phyloP scores from a whole-genome alignment of 2,888 invertebrate genomes.

The Mesoligia furuncula region DNA sequence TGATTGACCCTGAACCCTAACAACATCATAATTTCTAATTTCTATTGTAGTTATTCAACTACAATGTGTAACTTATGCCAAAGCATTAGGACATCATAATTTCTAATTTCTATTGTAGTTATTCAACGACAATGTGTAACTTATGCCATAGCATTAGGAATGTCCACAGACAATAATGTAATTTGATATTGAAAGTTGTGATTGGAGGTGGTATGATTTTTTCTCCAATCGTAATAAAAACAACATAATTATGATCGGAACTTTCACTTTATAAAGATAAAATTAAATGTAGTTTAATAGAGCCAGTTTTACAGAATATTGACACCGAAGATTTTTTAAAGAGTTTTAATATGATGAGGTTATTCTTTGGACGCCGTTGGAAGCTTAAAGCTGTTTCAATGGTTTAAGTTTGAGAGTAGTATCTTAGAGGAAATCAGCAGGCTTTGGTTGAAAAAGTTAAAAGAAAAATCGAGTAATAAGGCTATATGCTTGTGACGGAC shows the following conservation, averaged over 20 bases:
- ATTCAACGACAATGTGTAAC: too few species aligned
- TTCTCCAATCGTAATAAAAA: constrained; percentile 45
- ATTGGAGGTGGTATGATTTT: constrained; percentile 22
- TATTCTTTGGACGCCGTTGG: background rate
- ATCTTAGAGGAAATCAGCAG: background rate
- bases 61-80: too few species aligned
- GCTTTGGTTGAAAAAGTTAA: background rate
- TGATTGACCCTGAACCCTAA: constrained; percentile 67
- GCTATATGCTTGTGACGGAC: background rate
- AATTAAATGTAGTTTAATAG: background rate
- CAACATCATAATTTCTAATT: too few species aligned
- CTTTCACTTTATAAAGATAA: constrained; percentile 37
- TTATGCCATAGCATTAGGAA: too few species aligned
- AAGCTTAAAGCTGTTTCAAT: too few species aligned
- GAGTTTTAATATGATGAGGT: background rate
- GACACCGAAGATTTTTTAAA: background rate
- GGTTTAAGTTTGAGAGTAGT: too few species aligned
- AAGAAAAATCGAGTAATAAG: background rate
- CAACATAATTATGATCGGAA: constrained; percentile 33
- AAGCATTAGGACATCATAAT: too few species aligned
- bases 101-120: too few species aligned
- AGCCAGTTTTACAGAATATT: constrained; percentile 24
- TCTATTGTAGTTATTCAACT: too few species aligned
- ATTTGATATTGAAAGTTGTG: constrained; percentile 19
- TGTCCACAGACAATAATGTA: background rate